Base-by-base conservation (phyloP, 1,140 invertebrate species). In the Orchestia grillus region DNA sequence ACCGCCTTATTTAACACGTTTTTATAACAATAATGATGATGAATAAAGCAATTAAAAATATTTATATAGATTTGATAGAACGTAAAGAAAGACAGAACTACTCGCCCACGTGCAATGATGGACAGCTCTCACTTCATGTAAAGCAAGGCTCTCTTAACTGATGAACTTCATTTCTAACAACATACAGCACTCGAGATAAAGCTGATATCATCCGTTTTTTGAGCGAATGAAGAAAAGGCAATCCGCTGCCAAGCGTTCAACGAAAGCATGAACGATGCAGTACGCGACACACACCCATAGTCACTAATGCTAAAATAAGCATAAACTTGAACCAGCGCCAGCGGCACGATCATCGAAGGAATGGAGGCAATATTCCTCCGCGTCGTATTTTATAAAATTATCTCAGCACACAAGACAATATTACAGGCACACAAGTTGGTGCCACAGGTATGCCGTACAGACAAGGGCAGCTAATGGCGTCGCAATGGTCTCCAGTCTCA, bases 231-330 rank as follows among this genome's bases (percentile, higher is more conserved):
- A 77, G 28, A 77, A 77, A 77, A 77, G 62, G 11, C 28, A 8
- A 15, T 77, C 62, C 36, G 62, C 62, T 77, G 62, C 62, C 62
- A 77, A 77, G 62, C 62, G 62, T 77, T 77, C 62, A 77, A 77
- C 62, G 62, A 77, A 77, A 77, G 62, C 62, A 77, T 77, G 62
- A 77, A 77, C 62, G 62, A 77, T 77, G 62, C 62, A 77, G 62
- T 77, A 77, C 62, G 62, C 62, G 62, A 77, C 62, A 77, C 62
- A 77, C 62, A 77, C 62, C 62, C 62, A 77, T 77, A 77, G 62
- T 77, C 62, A 36, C 62, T 77, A 77, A 77, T 77, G 62, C 62
- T 77, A 77, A 77, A 77, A 77, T 77, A 77, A 77, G 62, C 62
- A 77, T 77, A 77, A 77, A 77, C 62, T 77, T 77, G 62, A 77